These are phyloP conservation scores for Catharus bicknelli DNA, from an alignment of 2,113 vertebrate genomes.

Conservation along the genomic window DNA sequence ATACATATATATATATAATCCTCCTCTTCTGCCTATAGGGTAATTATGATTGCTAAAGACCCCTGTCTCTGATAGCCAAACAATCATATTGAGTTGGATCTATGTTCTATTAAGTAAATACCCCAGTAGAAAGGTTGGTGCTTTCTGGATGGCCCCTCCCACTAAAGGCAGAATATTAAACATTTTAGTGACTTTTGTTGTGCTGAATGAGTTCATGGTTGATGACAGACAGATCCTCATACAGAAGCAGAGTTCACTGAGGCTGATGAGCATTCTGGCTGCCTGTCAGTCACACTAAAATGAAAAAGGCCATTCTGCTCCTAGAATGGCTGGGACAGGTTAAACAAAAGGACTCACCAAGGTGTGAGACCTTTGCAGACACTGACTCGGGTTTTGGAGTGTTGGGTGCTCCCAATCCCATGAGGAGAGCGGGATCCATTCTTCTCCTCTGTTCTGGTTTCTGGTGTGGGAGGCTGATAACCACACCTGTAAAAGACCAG, in stretches of 20 bases:
- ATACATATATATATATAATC: background rate
- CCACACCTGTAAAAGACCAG: background rate
- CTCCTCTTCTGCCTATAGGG: background rate
- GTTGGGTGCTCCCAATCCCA: accelerated
- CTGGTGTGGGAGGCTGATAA: background rate
- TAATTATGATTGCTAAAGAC: background rate
- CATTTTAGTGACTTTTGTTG: background rate
- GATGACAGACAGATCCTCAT: background rate
- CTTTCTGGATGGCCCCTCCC: background rate
- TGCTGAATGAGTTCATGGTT: background rate
- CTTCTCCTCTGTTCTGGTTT: background rate
- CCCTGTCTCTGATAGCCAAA: background rate
- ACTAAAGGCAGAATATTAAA: background rate
- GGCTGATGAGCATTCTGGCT: background rate
- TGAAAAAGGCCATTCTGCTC: background rate
- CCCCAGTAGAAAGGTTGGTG: background rate
- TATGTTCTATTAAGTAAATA: background rate
- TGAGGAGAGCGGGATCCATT: background rate
- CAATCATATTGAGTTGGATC: background rate
- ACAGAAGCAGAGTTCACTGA: background rate
- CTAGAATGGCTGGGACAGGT: background rate
- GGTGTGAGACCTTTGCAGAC: background rate
- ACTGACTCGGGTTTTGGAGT: background rate
- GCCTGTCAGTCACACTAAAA: background rate
- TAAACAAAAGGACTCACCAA: background rate